These are phyloP conservation scores for Scaptomyza parva DNA, from an alignment of 2,888 invertebrate genomes.

Conservation along the genomic window DNA sequence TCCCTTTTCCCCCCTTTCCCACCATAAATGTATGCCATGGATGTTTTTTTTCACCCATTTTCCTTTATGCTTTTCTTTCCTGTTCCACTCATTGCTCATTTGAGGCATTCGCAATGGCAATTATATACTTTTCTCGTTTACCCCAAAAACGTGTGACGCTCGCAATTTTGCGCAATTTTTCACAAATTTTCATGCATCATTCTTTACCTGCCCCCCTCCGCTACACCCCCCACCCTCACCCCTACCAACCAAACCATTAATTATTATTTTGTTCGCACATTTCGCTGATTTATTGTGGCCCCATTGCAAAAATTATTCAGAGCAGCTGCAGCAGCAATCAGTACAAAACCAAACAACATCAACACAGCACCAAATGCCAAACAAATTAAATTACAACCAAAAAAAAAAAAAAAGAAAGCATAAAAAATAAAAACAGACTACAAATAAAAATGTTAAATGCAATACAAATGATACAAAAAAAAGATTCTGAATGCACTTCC, in stretches of 20 bases:
- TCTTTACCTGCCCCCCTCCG: constrained; percentile 32
- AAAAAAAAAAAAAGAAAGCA: constrained; percentile 18
- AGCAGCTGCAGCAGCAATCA: constrained; percentile 58
- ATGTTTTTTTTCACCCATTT: constrained; percentile 6
- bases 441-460: constrained; percentile 50
- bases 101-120: constrained; percentile 57
- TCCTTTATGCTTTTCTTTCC: constrained; percentile 2
- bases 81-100: constrained; percentile 57
- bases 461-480: constrained; percentile 72
- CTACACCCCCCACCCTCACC: too few relatives aligned
- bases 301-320: constrained; percentile 48
- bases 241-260: constrained; percentile 60
- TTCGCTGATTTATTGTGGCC: constrained; percentile 74
- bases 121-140: constrained; percentile 39
- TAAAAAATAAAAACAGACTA: constrained; percentile 10
- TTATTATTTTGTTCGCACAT: constrained; percentile 77
- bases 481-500: constrained; percentile 77
- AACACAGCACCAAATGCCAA: constrained; percentile 48
- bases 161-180: constrained; percentile 75
- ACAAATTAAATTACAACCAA: constrained; percentile 41
- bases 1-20: too few relatives aligned
- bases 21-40: constrained; percentile 46
- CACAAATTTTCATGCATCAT: constrained; percentile 74
- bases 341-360: constrained; percentile 33
- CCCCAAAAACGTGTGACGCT: constrained; percentile 46